A percentile compares a stretch with the other conserved stretches of the same genome.
phyloP scores from a whole-genome alignment of 2,888 invertebrate genomes.

The Ectobius pallidus region DNA sequence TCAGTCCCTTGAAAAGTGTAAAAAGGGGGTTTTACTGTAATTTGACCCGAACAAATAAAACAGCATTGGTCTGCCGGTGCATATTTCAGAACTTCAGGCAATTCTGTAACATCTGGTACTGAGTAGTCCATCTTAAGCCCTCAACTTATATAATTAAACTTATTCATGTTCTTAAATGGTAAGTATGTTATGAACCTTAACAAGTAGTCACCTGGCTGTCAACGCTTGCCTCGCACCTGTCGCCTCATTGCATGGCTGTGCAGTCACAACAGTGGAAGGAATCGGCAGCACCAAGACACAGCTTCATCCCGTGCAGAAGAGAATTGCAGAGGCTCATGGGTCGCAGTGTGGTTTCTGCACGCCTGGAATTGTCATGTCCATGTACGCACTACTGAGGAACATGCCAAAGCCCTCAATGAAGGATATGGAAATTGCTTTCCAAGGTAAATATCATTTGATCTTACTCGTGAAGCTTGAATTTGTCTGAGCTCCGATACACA shows the following conservation, averaged over 20 bases:
- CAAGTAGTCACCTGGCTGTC: constrained; percentile 74
- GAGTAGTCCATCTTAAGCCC: too few relatives aligned
- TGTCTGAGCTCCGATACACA: too few relatives aligned
- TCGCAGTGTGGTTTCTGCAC: constrained; percentile 97
- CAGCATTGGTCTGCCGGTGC: too few relatives aligned
- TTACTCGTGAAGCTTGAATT: too few relatives aligned
- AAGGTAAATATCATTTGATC: constrained; percentile 61
- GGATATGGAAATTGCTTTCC: constrained; percentile 80
- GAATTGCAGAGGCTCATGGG: constrained; percentile 88
- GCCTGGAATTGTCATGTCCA: constrained; percentile 96
- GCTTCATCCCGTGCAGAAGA: constrained; percentile 86
- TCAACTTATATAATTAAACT: too few relatives aligned
- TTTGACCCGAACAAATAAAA: too few relatives aligned
- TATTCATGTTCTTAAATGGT: too few relatives aligned
- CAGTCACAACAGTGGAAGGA: constrained; percentile 93
- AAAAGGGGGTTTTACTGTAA: too few relatives aligned
- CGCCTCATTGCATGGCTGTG: constrained; percentile 84
- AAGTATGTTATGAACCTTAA: too few relatives aligned
- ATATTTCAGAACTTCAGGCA: too few relatives aligned
- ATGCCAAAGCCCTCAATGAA: constrained; percentile 66
- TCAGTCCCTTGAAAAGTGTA: too few relatives aligned
- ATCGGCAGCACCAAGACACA: constrained; percentile 81
- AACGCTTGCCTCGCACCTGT: constrained; percentile 91
- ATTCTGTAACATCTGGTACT: too few relatives aligned
- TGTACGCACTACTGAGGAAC: constrained; percentile 83